phyloP scores from a whole-genome alignment of 2,888 invertebrate genomes.

The Pristionchus fissidentatus region DNA sequence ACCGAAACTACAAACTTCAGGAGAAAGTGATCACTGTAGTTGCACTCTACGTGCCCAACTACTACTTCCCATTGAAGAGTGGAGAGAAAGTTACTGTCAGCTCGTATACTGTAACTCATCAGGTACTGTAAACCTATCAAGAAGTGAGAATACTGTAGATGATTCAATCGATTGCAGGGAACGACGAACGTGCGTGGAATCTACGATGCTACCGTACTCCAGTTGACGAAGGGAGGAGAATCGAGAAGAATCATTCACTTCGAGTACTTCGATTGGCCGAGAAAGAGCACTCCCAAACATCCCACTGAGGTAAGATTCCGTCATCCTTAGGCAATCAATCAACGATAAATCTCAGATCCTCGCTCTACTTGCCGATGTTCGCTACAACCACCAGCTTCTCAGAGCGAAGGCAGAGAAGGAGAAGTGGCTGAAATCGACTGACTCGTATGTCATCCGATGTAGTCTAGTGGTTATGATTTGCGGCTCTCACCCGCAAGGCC shows the following conservation, averaged over 20 bases:
- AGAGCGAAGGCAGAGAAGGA: neutral
- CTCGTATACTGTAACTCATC: neutral
- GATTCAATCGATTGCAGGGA: neutral
- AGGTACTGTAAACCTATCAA: neutral
- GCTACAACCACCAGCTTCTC: neutral
- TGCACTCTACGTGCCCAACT: neutral
- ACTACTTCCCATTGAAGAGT: neutral
- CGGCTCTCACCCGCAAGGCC: neutral
- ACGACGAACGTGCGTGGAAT: neutral
- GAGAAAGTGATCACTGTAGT: conserved; percentile 6
- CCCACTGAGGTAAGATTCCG: conserved; percentile 15
- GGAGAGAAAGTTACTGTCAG: neutral
- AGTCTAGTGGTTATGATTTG: no score
- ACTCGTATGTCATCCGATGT: neutral
- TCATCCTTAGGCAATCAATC: neutral
- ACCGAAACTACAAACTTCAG: neutral
- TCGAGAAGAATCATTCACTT: neutral
- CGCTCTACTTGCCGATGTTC: neutral
- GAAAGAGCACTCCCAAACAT: neutral
- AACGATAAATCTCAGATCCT: neutral
- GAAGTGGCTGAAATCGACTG: neutral
- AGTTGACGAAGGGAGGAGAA: neutral
- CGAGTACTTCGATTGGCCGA: conserved; percentile 38
- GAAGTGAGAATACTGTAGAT: no score
- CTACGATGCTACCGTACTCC: conserved; percentile 36